Evolutionary conservation across 1,140 invertebrate genomes (phyloP), one percentile per base, ranked within the genome.

Genomic region (Drosophila neocordata): DNA sequence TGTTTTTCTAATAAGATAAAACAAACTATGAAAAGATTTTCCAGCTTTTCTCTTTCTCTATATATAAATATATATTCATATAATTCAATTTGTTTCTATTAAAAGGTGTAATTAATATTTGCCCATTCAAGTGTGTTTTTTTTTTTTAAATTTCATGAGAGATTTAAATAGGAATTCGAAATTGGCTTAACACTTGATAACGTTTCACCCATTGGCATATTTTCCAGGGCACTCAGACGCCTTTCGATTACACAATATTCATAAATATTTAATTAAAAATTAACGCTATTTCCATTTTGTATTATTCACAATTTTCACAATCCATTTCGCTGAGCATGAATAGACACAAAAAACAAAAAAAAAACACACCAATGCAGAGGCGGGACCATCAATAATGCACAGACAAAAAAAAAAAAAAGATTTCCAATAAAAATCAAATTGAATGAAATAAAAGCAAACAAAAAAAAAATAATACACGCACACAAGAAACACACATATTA

Each of bases 251-350:
- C 22, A 55, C 38, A 68, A 70, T 55, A 48, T 48, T 20, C 41
- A 64, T 56, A 59, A 67, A 61, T 58, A 76, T 69, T 73, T 73
- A 69, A 73, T 73, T 77, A 65, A 78, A 75, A 75, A 67, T 64
- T 64, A 61, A 76, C 66, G 73, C 55, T 31, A 48, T 57, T 62
- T 1, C 15, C 51, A 52, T 44, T 60, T 67, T 38, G 37, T 75
- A 27, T 31, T 65, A 72, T 72, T 78, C 66, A 71, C 75, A 72
- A 61, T 61, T 53, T 65, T 37, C 35, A 68, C 68, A 75, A 78
- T 76, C 75, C 56, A 67, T 63, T 71, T 67, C 72, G 56, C 38
- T 57, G 75, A 60, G 53, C 75, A 65, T 37, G 35, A 64, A 56
- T 67, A 18, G 38, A 34, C 65, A 64, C 12, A 4, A 60, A 12